A percentile compares a stretch with the other conserved stretches of the same genome.
Evolutionary conservation across 2,888 invertebrate species (phyloP).

Genomic region (Hyles lineata): DNA sequence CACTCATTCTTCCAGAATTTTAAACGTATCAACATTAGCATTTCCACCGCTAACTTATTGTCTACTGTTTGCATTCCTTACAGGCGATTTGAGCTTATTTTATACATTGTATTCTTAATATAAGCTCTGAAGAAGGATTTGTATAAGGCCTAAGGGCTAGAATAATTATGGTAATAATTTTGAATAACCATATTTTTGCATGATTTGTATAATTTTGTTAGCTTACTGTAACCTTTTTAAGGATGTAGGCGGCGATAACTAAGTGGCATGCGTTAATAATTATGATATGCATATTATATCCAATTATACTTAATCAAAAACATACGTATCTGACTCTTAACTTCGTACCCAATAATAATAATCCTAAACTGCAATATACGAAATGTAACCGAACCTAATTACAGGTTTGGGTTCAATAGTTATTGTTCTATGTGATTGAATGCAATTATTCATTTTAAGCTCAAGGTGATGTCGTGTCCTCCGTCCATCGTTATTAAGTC

Average conservation of each 20-base stretch:
- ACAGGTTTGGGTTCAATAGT: conserved; percentile 26
- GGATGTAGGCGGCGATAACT: no score
- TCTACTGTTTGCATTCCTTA: conserved; percentile 24
- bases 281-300: no score
- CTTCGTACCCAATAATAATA: background rate
- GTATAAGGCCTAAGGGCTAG: no score
- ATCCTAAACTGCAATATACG: background rate
- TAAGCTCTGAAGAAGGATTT: background rate
- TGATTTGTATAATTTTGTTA: no score
- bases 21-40: conserved; percentile 29
- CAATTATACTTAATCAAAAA: no score
- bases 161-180: no score
- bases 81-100: background rate
- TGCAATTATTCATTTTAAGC: conserved; percentile 58
- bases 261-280: no score
- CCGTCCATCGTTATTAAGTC: conserved; percentile 47
- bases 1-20: conserved; percentile 37
- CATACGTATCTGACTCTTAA: no score
- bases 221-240: no score
- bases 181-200: no score
- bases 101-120: background rate
- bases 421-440: conserved; percentile 31
- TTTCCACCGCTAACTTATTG: conserved; percentile 26
- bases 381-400: conserved; percentile 35
- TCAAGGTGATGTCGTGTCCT: conserved; percentile 61